These are phyloP conservation scores for Papilio protenor DNA, from an alignment of 2,888 invertebrate species.

Conservation along the genomic window DNA sequence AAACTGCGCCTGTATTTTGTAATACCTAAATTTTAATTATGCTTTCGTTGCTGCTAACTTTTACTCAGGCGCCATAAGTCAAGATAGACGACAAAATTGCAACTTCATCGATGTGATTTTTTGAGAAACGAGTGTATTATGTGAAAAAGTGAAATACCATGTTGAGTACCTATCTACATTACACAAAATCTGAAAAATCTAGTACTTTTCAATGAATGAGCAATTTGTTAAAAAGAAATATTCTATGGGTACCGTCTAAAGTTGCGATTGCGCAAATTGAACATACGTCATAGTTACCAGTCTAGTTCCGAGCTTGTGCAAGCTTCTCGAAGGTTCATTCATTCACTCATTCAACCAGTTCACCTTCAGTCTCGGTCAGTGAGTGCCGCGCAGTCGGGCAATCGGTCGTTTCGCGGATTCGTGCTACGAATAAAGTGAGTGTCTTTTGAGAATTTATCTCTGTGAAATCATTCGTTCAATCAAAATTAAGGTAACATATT, in stretches of 20 bases:
- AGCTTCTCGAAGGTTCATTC: constrained; percentile 42
- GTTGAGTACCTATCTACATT: too few relatives aligned
- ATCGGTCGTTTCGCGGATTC: constrained; percentile 36
- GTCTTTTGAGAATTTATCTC: constrained; percentile 4
- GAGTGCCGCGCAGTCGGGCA: constrained; percentile 42
- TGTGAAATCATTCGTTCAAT: constrained; percentile 22
- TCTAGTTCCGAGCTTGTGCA: constrained; percentile 51
- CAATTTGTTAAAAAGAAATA: too few relatives aligned
- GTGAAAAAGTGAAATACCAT: background rate
- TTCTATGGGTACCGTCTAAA: background rate
- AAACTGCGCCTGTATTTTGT: background rate
- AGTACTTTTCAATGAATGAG: too few relatives aligned
- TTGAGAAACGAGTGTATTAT: background rate
- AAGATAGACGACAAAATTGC: background rate
- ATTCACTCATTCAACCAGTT: constrained; percentile 41
- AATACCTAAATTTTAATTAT: background rate
- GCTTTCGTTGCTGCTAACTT: background rate
- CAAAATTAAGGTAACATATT: constrained; percentile 20
- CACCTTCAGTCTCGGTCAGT: constrained; percentile 43
- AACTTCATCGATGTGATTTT: background rate
- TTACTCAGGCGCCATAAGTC: background rate
- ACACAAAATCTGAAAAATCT: too few relatives aligned
- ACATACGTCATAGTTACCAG: background rate
- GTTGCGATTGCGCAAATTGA: constrained; percentile 1
- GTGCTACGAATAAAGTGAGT: constrained; percentile 45